Evolutionary conservation across 2,113 vertebrate species (phyloP).

Genomic region (Mesoclemmys tuberculata): DNA sequence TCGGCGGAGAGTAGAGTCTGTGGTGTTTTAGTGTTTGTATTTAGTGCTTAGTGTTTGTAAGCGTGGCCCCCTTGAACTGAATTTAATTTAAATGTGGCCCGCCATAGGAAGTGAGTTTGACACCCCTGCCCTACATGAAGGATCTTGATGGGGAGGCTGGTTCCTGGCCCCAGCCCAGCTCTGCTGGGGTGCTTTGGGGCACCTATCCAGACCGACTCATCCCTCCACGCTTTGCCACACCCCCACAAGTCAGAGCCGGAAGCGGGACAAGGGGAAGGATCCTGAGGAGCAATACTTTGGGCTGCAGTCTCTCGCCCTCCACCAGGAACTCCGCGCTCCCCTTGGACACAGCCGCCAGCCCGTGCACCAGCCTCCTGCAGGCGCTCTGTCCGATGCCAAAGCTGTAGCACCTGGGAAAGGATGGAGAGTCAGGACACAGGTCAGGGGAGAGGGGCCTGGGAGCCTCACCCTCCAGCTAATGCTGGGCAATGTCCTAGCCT

Average conservation of each 20-base stretch:
- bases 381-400: slow-evolving; percentile 90
- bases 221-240: neutral
- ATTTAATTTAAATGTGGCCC: no score
- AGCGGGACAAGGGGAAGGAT: no score
- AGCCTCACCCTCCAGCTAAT: rapidly evolving
- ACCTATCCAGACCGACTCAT: neutral
- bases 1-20: no score
- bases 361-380: slow-evolving; percentile 88
- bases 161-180: neutral
- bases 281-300: slow-evolving; percentile 82
- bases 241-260: no score
- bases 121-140: neutral
- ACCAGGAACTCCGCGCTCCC: slow-evolving; percentile 89
- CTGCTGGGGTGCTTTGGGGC: neutral
- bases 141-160: neutral
- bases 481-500: neutral
- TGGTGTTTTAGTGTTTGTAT: no score
- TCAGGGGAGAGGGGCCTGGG: neutral
- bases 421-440: neutral
- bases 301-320: slow-evolving; percentile 91
- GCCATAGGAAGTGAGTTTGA: no score
- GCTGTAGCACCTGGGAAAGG: slow-evolving; percentile 88
- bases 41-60: no score
- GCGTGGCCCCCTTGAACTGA: no score
- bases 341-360: slow-evolving; percentile 88